Percentiles rank a stretch among this genome's conserved stretches.
Evolutionary conservation across 2,797 vertebrate genomes (phyloP).

Genomic region (Enteromius paludinosus): DNA sequence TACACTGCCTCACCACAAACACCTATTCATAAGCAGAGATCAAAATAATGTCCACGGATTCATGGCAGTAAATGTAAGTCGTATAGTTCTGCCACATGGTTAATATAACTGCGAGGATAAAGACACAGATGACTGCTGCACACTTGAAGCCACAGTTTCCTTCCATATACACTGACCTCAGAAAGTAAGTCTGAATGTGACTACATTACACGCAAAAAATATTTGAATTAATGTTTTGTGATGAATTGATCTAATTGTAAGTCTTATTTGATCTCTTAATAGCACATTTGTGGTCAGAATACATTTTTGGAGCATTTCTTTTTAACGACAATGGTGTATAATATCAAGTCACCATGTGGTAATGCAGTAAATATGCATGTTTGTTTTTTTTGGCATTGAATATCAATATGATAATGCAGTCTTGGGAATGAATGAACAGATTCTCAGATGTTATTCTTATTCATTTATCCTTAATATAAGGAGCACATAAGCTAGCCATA

Average conservation of each 20-base stretch:
- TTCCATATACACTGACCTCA: not conserved
- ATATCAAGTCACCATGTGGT: not conserved
- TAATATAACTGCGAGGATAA: not conserved
- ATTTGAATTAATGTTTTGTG: not conserved
- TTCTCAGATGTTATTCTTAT: not conserved
- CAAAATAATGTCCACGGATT: not conserved
- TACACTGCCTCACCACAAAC: not conserved
- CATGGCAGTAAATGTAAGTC: not conserved
- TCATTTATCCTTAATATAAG: not conserved
- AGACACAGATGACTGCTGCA: not conserved
- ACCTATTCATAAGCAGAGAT: not conserved
- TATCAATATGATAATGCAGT: constrained; percentile 1
- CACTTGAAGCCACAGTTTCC: not conserved
- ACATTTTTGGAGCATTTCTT: not conserved
- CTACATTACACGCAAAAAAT: not conserved
- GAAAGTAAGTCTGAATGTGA: not conserved
- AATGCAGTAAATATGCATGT: not conserved
- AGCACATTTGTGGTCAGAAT: not conserved
- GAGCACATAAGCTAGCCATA: not conserved
- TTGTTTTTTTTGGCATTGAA: not conserved
- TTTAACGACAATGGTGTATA: not conserved
- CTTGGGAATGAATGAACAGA: constrained; percentile 21
- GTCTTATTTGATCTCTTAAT: not conserved
- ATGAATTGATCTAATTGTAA: not conserved
- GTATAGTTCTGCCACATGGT: not conserved